These are phyloP conservation scores for Erinaceus europaeus DNA, from an alignment of 2,113 vertebrate species.

Conservation along the genomic window DNA sequence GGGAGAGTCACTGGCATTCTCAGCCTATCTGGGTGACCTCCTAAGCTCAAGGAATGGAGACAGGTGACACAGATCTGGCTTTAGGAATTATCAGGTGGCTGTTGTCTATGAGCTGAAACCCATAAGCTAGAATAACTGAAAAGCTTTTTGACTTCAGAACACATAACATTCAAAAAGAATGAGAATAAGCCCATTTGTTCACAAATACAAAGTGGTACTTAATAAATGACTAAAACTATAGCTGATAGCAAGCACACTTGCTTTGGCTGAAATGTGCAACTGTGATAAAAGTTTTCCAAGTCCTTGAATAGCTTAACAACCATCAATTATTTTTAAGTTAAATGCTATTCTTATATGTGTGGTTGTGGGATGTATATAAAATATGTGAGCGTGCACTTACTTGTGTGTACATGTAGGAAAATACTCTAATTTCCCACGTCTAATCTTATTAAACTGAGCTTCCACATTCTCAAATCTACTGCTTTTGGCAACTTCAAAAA, in stretches of 20 bases:
- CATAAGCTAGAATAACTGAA: not conserved
- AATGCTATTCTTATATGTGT: not conserved
- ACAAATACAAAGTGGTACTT: conserved; percentile 34
- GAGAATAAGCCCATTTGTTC: not conserved
- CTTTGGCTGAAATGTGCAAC: conserved; percentile 9
- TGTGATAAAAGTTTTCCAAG: not conserved
- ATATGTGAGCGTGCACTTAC: not conserved
- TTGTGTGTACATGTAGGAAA: not conserved
- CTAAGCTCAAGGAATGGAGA: not conserved
- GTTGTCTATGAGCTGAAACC: not conserved
- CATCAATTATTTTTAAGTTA: conserved; percentile 36
- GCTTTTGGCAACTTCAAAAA: conserved; percentile 45
- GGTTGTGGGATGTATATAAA: not conserved
- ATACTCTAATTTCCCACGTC: not conserved
- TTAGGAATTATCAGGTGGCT: not conserved
- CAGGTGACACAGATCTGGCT: not conserved
- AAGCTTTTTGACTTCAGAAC: not conserved
- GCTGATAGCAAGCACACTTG: not conserved
- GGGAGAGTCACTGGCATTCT: not conserved
- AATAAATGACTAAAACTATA: not conserved
- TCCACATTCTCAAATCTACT: conserved; percentile 48
- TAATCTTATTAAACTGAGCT: conserved; percentile 32
- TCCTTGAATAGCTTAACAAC: conserved; percentile 17
- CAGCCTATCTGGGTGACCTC: not conserved
- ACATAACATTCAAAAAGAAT: conserved; percentile 21